phyloP scores from a whole-genome alignment of 2,888 invertebrate species.

The Beris chalybata region DNA sequence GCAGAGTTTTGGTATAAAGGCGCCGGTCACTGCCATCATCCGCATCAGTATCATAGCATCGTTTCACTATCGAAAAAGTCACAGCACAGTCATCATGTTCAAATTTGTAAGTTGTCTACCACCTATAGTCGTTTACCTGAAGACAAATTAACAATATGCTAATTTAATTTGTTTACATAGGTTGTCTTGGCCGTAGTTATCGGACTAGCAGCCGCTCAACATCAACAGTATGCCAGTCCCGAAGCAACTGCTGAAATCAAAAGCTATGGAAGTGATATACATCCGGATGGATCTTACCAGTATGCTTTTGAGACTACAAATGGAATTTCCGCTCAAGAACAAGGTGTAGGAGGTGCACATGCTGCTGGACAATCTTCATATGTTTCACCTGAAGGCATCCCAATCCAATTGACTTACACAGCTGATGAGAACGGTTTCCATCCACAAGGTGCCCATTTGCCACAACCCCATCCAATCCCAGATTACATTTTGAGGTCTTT shows the following conservation, averaged over 20 bases:
- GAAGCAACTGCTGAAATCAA: slow-evolving; percentile 23
- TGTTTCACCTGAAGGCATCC: slow-evolving; percentile 27
- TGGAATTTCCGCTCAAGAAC: slow-evolving; percentile 28
- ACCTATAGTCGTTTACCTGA: not conserved
- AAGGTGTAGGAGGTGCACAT: slow-evolving; percentile 26
- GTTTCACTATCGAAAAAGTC: too few species aligned
- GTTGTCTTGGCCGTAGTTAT: slow-evolving; percentile 15
- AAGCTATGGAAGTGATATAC: slow-evolving; percentile 21
- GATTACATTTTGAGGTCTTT: slow-evolving; percentile 19
- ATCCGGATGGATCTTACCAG: slow-evolving; percentile 23
- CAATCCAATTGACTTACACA: slow-evolving; percentile 19
- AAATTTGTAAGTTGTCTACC: slow-evolving; percentile 27
- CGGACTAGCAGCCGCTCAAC: slow-evolving; percentile 19
- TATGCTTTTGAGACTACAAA: slow-evolving; percentile 24
- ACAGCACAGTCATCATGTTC: slow-evolving; percentile 26
- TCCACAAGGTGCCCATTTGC: slow-evolving; percentile 28
- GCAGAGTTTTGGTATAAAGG: too few species aligned
- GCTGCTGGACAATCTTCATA: slow-evolving; percentile 19
- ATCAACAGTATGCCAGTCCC: slow-evolving; percentile 23
- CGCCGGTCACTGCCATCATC: too few species aligned
- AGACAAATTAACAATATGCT: slow-evolving; percentile 11
- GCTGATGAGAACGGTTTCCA: slow-evolving; percentile 30
- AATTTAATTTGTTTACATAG: slow-evolving; percentile 14
- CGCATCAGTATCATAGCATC: too few species aligned
- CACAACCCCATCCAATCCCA: slow-evolving; percentile 29